phyloP scores from a whole-genome alignment of 2,113 vertebrate species.

The Oceanites oceanicus region DNA sequence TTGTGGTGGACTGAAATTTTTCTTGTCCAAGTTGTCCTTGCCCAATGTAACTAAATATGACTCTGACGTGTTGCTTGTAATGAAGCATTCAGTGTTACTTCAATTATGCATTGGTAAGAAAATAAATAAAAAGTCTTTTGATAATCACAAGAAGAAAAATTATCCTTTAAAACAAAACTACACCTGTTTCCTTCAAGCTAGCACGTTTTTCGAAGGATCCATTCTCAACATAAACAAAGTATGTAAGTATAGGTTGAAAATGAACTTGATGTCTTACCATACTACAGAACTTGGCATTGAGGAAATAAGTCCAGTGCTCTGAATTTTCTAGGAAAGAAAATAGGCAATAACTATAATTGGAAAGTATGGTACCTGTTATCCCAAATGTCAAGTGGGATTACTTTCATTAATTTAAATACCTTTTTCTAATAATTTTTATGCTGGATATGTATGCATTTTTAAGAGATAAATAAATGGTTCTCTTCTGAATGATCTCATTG shows the following conservation, averaged over 20 bases:
- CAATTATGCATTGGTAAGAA: background rate
- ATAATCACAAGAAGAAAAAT: background rate
- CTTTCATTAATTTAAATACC: slow-evolving; percentile 16
- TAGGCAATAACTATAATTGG: slow-evolving; percentile 12
- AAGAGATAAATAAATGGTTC: background rate
- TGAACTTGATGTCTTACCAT: background rate
- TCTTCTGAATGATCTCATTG: background rate
- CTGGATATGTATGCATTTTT: background rate
- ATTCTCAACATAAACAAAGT: background rate
- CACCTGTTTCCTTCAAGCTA: background rate
- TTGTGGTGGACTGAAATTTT: background rate
- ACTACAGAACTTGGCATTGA: background rate
- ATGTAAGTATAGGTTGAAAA: background rate
- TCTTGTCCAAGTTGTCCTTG: background rate
- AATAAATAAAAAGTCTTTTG: background rate
- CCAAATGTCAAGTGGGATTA: slow-evolving; percentile 39
- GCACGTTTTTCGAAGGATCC: background rate
- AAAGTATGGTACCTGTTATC: slow-evolving; percentile 18
- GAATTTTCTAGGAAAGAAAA: slow-evolving; percentile 23
- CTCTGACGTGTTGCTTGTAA: background rate
- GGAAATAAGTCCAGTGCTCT: background rate
- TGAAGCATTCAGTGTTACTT: background rate
- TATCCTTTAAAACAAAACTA: background rate
- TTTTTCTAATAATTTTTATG: slow-evolving; percentile 7
- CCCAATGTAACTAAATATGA: background rate